These are phyloP conservation scores for Cardiocondyla obscurior DNA, from an alignment of 1,140 invertebrate genomes.

Conservation along the genomic window DNA sequence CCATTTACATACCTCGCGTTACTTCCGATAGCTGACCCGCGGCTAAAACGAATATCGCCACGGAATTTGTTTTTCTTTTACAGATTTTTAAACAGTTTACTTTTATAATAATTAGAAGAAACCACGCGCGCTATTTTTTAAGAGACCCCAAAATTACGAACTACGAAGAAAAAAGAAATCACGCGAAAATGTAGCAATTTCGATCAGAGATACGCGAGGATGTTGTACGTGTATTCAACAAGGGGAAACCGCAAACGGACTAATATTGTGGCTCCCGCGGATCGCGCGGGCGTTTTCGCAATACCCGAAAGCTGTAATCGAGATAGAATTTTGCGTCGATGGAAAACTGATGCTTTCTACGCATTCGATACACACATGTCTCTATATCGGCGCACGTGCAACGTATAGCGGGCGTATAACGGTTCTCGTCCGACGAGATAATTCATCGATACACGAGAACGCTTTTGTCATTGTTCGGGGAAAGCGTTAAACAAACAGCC, in stretches of 20 bases:
- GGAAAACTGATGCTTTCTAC: neutral
- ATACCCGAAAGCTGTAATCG: conserved; percentile 35
- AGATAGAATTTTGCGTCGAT: conserved; percentile 14
- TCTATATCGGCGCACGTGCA: neutral
- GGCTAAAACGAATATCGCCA: neutral
- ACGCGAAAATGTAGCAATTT: neutral
- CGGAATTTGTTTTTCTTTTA: neutral
- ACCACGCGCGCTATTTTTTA: too few species aligned
- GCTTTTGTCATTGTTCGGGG: neutral
- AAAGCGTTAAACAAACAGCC: neutral
- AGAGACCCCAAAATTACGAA: too few species aligned
- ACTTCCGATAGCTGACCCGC: neutral
- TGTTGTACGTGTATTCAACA: conserved; percentile 1
- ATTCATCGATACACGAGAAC: neutral
- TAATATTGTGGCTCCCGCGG: conserved; percentile 27
- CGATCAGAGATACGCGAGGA: neutral
- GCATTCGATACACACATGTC: neutral
- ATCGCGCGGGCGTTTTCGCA: conserved; percentile 7
- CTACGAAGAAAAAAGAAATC: too few species aligned
- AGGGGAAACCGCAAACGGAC: conserved; percentile 13
- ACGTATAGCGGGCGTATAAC: conserved; percentile 6
- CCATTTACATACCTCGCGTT: neutral
- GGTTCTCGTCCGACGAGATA: conserved; percentile 3
- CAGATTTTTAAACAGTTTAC: neutral
- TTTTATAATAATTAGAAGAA: too few species aligned